Percentiles rank a stretch among this genome's conserved stretches.
Conservation (phyloP, 2,888 invertebrate species). For the Geotrupes spiniger region DNA sequence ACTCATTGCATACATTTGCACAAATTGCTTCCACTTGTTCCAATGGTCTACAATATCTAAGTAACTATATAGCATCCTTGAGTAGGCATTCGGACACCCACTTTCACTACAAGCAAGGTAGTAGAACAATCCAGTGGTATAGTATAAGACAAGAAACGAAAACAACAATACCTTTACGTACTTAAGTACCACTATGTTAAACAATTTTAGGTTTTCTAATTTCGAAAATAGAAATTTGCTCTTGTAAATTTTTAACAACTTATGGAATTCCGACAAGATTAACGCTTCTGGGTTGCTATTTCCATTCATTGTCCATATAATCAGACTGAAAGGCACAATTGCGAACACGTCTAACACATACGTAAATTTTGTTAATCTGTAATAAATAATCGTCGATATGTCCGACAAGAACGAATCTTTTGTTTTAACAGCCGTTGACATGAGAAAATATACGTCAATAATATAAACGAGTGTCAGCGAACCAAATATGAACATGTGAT, state of each 20-base stretch:
- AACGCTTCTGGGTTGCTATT: constrained; percentile 8
- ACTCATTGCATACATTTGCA: constrained; percentile 12
- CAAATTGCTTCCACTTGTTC: constrained; percentile 2
- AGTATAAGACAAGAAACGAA: constrained; percentile 13
- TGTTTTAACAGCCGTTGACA: constrained; percentile 30
- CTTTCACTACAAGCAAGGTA: constrained; percentile 9
- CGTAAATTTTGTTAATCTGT: constrained; percentile 11
- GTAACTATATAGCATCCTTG: not conserved
- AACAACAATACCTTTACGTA: constrained; percentile 13
- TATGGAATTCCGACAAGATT: constrained; percentile 22
- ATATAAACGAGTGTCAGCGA: constrained; percentile 21
- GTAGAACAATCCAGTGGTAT: constrained; percentile 15
- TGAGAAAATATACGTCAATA: constrained; percentile 30
- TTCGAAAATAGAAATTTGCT: constrained; percentile 14
- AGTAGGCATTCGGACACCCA: constrained; percentile 9
- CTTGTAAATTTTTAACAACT: constrained; percentile 29
- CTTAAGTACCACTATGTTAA: constrained; percentile 6
- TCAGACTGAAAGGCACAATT: constrained; percentile 25
- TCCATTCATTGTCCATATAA: constrained; percentile 17
- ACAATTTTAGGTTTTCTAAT: constrained; percentile 9
- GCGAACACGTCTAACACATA: constrained; percentile 28
- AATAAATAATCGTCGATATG: constrained; percentile 20
- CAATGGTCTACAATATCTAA: constrained; percentile 1
- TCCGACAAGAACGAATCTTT: constrained; percentile 20
- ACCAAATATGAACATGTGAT: constrained; percentile 5